Base-by-base conservation (phyloP, 2,888 invertebrate genomes). In the Mesoligia furuncula region DNA sequence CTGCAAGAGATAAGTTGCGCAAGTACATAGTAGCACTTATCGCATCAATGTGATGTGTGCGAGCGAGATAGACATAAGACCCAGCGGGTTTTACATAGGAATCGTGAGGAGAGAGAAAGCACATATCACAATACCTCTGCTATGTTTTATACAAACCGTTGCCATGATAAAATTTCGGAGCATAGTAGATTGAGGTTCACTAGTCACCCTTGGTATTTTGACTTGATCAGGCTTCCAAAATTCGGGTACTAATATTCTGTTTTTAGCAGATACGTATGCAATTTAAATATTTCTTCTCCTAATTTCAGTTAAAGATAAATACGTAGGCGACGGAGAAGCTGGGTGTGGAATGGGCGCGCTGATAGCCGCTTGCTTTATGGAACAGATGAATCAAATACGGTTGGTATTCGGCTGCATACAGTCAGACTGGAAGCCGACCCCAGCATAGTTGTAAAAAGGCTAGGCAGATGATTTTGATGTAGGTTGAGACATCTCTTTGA, bases 311-410 rank as follows among this genome's bases (percentile, higher is more conserved):
- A 51, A 31, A 7, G 42, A 72, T 62, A 15, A 2, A 17, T 0
- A 6, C 17, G 31, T 42, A 24, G 31, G 3, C 2, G 51, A 42
- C 2, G 51, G 17, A 11, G 24, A 15, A 1, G 17, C 61, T 17
- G 48, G 13, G 6, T 75, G 75, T 13, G 42, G 36, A 5, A 62
- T 24, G 31, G 42, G 48, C 24, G 62, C 24, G 24, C n/a, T 42
- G 51, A 0, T 75, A 13, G 72, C 39, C 8, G 27, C 27, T 31
- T 75, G 72, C 62, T 62, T 75, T 31, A 5, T 72, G 17, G 48
- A 75, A 24, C 62, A 54, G 27, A 20, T 45, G 13, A 0, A 67
- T 20, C 66, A 45, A 20, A 27, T 67, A 20, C 27, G 24, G 24
- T 54, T 54, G 24, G 1, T 54, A 9, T 54, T 24, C 24, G 24